Base-by-base conservation (phyloP, 2,113 vertebrate species). In the Lepidothrix coronata region DNA sequence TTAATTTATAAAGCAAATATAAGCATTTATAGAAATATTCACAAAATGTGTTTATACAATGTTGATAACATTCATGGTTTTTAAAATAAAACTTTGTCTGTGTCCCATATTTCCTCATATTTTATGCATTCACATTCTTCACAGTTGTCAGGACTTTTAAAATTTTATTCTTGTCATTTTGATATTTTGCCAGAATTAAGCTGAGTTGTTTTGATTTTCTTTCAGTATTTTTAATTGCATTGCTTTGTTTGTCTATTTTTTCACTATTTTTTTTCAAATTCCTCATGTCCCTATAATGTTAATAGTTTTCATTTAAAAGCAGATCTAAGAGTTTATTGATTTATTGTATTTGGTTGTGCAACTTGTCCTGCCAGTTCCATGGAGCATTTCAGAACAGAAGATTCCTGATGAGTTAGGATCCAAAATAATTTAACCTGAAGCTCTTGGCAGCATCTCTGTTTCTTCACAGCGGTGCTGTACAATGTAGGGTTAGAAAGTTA, bases 391-490 rank as follows among this genome's bases (percentile, higher is more conserved):
- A 90, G 65, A 97, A 95, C 81, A 96, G 91, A 95, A 96, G 62
- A 35, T 85, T 96, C 66, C 72, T 94, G 87, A 94, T 7, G 14
- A 96, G 43, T 85, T 85, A 74, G 66, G 68, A 90, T 95, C 66
- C 96, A 95, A 94, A 97, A 85, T 87, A 92, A 90, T 97, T 93
- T 94, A 80, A 62, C 93, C 82, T 90, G 82, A 82, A 96, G 92
- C 43, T 93, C 61, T 94, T 94, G 84, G 95, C 89, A 94, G 48
- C 43, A 62, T 74, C 52, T 91, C 72, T 74, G 8, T 94, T 93
- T 88, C 93, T 94, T 95, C 75, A 67, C 46, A 93, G 61, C 43
- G 84, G 35, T 78, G 46, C 22, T 80, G 28, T 23, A 74, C 3
- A 76, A 51, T 31, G 14, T 30, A 54, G 39, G 17, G 49, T 35